Percentiles rank a stretch among this genome's conserved stretches.
Evolutionary conservation across 2,113 vertebrate genomes (phyloP).

Genomic region (Corydoras sp.): DNA sequence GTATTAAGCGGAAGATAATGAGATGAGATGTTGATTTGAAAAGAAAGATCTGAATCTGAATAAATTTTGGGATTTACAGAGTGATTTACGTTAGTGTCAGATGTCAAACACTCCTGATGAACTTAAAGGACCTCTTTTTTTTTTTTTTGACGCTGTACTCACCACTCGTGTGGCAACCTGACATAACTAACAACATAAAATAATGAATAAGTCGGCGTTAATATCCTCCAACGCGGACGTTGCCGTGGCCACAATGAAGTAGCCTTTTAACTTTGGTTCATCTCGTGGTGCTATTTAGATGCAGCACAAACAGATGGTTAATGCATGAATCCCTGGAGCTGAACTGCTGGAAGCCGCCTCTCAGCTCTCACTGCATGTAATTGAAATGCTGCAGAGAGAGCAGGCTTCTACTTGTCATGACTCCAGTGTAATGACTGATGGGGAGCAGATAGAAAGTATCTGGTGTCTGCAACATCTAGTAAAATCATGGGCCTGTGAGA

Average conservation of each 20-base stretch:
- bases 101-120: no score
- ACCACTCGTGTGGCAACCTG: background rate
- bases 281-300: background rate
- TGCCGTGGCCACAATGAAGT: conserved; percentile 5
- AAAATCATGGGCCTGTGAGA: background rate
- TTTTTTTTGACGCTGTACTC: background rate
- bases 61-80: no score
- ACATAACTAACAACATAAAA: conserved; percentile 1
- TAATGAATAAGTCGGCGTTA: background rate
- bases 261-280: conserved; percentile 3
- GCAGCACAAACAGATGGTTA: conserved; percentile 21
- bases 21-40: no score
- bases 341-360: conserved; percentile 25
- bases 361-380: conserved; percentile 15
- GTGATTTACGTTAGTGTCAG: no score
- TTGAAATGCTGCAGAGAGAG: conserved; percentile 14
- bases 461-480: conserved; percentile 17
- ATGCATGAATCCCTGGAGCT: conserved; percentile 22
- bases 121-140: no score
- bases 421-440: conserved; percentile 31
- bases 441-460: conserved; percentile 29
- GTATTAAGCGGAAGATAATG: no score
- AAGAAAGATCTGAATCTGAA: no score
- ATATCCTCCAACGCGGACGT: background rate
- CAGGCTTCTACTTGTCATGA: conserved; percentile 32